phyloP scores from a whole-genome alignment of 2,113 vertebrate genomes.

The Castor canadensis region DNA sequence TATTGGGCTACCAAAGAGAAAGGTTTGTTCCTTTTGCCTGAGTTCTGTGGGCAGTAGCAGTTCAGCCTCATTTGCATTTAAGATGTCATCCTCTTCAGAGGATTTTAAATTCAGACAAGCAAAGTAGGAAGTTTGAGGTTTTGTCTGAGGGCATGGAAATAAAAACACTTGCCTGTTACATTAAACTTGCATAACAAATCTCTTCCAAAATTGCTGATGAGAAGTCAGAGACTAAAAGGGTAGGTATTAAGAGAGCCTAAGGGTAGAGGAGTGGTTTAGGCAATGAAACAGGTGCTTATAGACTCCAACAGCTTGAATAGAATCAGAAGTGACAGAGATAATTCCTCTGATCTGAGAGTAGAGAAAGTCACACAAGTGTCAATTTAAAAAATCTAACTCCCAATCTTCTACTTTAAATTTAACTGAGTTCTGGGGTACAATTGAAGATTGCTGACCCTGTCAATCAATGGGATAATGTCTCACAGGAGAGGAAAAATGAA shows the following conservation, averaged over 20 bases:
- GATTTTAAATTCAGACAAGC: not conserved
- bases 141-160: not conserved
- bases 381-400: too few relatives aligned
- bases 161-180: not conserved
- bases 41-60: not conserved
- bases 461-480: too few relatives aligned
- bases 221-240: not conserved
- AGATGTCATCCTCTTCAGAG: not conserved
- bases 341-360: not conserved
- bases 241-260: not conserved
- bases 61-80: not conserved
- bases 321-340: not conserved
- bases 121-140: not conserved
- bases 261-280: too few relatives aligned
- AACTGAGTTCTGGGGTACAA: too few relatives aligned
- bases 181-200: not conserved
- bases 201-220: not conserved
- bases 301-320: not conserved
- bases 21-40: not conserved
- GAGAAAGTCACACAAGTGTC: not conserved
- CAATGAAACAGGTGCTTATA: not conserved
- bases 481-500: too few relatives aligned
- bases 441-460: too few relatives aligned
- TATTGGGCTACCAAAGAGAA: not conserved
- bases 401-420: too few relatives aligned